Conservation (phyloP, 2,888 invertebrate genomes). For the Panorpa germanica region DNA sequence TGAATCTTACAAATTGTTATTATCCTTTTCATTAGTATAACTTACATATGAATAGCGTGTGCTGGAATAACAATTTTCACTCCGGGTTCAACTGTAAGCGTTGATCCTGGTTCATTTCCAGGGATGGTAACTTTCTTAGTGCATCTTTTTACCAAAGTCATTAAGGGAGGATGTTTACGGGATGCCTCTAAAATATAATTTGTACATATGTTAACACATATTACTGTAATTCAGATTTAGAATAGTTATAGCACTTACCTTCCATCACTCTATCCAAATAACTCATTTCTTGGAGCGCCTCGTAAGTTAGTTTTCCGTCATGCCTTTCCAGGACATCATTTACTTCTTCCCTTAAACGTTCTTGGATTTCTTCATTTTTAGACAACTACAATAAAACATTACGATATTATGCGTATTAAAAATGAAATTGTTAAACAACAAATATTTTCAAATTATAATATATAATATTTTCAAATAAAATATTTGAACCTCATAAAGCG, state of each 20-base stretch:
- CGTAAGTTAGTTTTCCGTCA: conserved; percentile 28
- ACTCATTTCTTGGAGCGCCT: conserved; percentile 31
- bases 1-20: too few relatives aligned
- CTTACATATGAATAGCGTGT: conserved; percentile 17
- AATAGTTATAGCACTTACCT: conserved; percentile 20
- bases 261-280: conserved; percentile 34
- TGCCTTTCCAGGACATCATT: conserved; percentile 22
- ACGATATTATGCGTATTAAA: too few relatives aligned
- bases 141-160: conserved; percentile 11
- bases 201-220: too few relatives aligned
- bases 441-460: not conserved
- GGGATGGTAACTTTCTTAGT: conserved; percentile 12
- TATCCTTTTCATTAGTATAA: too few relatives aligned
- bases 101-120: conserved; percentile 16
- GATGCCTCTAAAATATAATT: conserved; percentile 17
- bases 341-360: conserved; percentile 28
- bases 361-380: conserved; percentile 28
- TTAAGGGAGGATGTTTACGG: conserved; percentile 15
- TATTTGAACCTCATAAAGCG: conserved; percentile 25
- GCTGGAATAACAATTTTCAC: conserved; percentile 18
- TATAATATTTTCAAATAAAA: not conserved
- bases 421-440: too few relatives aligned
- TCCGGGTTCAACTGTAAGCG: conserved; percentile 16
- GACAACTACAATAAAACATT: conserved; percentile 22
- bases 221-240: too few relatives aligned